Base-by-base conservation (phyloP, 1,140 invertebrate genomes). In the Sitophilus oryzae region DNA sequence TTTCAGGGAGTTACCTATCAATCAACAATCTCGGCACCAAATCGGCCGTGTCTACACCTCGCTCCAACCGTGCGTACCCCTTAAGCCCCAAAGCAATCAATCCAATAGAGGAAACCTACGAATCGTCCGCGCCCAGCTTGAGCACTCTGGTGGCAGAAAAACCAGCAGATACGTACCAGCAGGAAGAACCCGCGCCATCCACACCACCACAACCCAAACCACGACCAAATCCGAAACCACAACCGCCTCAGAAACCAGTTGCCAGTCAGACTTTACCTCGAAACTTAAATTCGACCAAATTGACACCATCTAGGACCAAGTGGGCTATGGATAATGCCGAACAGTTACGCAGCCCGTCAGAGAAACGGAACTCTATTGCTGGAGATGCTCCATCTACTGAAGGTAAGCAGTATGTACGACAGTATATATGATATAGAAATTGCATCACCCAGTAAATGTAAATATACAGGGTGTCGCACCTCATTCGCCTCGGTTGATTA, bases 1-100 rank as follows among this genome's bases (percentile, higher is more conserved):
- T 52, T 58, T 20, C 89, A 59, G 88, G 88, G 3, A 90, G 86
- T 61, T 91, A 88, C 2, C 71, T 88, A 2, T 89, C 87, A 40
- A 87, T 92, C 41, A 86, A 86, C 65, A 86, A 85, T 66, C 68
- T 69, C 16, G 72, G 51, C 11, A 70, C 5, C 66, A 71, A 52
- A 25, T 68, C 10, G 67, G 70, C 70, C n/a, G n/a, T n/a, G 19
- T 62, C 70, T 19, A 75, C 44, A 58, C 68, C 42, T 47, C 59
- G 71, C 71, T 76, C 66, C 73, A 64, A 59, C 70, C 34, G 66
- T 21, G 22, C 57, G 36, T 56, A 71, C 68, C 59, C 65, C 52
- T 53, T 74, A 47, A 66, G 73, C 67, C 66, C 73, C 67, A 43
- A 77, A 61, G 69, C 73, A 68, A 76, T 80, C 64, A 80, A 83